Percentiles rank a stretch among this genome's conserved stretches.
Conservation (phyloP, 2,888 invertebrate genomes). For the Xestia xanthographa region DNA sequence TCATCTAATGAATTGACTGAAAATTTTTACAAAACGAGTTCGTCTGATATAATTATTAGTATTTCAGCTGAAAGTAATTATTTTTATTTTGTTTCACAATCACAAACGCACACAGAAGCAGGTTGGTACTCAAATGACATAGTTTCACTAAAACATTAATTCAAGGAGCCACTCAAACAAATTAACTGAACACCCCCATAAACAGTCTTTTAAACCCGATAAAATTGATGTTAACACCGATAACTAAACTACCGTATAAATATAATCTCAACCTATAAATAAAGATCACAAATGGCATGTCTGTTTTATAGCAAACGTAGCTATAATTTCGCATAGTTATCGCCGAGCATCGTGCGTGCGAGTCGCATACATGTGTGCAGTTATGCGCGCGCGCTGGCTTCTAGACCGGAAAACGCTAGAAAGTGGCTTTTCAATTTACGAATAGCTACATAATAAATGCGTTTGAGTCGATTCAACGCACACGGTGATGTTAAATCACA, state of each 20-base stretch:
- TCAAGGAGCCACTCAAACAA: not conserved
- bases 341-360: slow-evolving; percentile 60
- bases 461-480: slow-evolving; percentile 67
- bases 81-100: not conserved
- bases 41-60: not conserved
- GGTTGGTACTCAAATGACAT: not conserved
- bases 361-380: slow-evolving; percentile 75
- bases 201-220: not conserved
- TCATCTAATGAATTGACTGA: not conserved
- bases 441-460: slow-evolving; percentile 88
- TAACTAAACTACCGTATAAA: slow-evolving; percentile 21
- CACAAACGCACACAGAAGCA: not conserved
- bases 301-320: slow-evolving; percentile 39
- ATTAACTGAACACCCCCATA: not conserved
- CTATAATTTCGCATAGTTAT: slow-evolving; percentile 64
- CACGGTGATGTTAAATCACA: slow-evolving; percentile 61
- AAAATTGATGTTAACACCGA: slow-evolving; percentile 19
- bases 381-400: slow-evolving; percentile 86
- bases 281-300: slow-evolving; percentile 53
- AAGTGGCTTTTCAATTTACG: slow-evolving; percentile 90
- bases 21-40: not conserved
- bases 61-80: not conserved
- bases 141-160: not conserved
- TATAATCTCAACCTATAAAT: slow-evolving; percentile 41
- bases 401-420: slow-evolving; percentile 90